Conservation (phyloP, 2,888 invertebrate genomes). For the Eristalis intricaria region DNA sequence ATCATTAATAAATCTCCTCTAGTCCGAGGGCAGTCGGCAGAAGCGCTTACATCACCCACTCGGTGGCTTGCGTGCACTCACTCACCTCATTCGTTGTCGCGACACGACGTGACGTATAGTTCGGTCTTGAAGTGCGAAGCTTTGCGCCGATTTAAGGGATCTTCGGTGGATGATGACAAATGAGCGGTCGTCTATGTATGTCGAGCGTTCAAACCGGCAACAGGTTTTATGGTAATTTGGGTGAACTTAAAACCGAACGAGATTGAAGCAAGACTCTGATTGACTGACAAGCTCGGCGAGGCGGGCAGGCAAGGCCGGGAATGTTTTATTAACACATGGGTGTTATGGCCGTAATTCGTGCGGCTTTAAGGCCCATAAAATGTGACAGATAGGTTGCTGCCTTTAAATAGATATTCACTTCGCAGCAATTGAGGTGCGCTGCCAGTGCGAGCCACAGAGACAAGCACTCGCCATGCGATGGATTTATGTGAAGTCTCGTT, state of each 20-base stretch:
- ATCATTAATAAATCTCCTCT: conserved; percentile 36
- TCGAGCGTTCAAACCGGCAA: neutral
- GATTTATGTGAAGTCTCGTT: neutral
- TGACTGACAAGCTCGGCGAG: neutral
- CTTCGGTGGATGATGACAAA: conserved; percentile 28
- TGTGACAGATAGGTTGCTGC: conserved; percentile 19
- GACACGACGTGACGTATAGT: neutral
- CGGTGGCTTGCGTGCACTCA: neutral
- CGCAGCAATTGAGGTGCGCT: neutral
- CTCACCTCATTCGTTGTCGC: neutral
- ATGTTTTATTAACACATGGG: conserved; percentile 19
- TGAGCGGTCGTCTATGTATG: conserved; percentile 8
- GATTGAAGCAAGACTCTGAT: neutral
- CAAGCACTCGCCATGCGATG: neutral
- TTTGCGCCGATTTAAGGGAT: conserved; percentile 12
- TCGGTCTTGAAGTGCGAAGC: neutral
- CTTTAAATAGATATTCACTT: conserved; percentile 6
- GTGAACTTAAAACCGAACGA: conserved; percentile 7
- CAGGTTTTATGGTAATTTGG: conserved; percentile 35
- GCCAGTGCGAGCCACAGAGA: neutral
- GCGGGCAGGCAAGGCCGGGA: neutral
- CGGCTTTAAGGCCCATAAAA: conserved; percentile 23
- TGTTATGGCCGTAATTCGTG: conserved; percentile 21
- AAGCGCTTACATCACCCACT: conserved; percentile 15
- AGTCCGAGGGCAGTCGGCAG: conserved; percentile 10